Evolutionary conservation across 2,113 vertebrate species (phyloP).

Genomic region (Monarcha castaneiventris): DNA sequence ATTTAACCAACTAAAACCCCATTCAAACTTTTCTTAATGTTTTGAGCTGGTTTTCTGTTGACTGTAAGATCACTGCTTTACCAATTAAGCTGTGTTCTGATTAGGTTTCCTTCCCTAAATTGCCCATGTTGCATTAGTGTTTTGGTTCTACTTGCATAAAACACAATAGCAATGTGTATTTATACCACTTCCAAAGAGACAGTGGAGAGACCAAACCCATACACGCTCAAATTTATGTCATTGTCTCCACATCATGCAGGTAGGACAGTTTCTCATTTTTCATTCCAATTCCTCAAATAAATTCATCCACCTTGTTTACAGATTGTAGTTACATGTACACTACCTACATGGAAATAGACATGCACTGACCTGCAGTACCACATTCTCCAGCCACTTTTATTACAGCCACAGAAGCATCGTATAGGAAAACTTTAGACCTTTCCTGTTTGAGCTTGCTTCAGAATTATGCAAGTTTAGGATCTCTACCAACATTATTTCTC

Average conservation of each 20-base stretch:
- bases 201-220: background rate
- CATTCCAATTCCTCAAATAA: background rate
- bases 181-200: background rate
- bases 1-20: background rate
- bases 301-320: background rate
- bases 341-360: background rate
- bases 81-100: background rate
- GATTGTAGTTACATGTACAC: background rate
- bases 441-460: background rate
- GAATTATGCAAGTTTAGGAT: background rate
- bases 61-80: background rate
- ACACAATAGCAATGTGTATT: background rate
- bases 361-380: background rate
- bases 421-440: background rate
- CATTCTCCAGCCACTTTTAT: background rate
- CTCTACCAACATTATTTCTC: background rate
- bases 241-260: background rate
- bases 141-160: background rate
- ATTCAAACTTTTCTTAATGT: background rate
- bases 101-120: background rate
- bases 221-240: background rate
- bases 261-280: background rate
- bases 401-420: background rate
- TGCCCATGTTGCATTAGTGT: background rate
- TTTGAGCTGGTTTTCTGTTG: background rate